Evolutionary conservation across 2,888 invertebrate genomes (phyloP).

Genomic region (Eupithecia exiguata): DNA sequence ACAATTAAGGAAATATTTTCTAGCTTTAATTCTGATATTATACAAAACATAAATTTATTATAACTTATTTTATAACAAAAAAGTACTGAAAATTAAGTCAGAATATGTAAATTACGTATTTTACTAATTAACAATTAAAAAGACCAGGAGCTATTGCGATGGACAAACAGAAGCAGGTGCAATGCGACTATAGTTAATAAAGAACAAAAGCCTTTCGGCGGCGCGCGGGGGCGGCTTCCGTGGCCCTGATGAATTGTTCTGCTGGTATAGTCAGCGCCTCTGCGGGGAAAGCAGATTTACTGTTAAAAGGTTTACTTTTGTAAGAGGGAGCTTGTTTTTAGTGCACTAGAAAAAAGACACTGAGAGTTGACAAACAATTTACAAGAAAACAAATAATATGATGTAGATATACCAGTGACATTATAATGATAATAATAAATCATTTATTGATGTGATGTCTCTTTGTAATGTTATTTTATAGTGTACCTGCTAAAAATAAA

Average conservation of each 20-base stretch:
- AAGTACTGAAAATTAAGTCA: too few species aligned
- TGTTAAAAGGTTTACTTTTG: background rate
- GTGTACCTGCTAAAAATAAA: too few species aligned
- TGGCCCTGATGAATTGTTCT: constrained; percentile 43
- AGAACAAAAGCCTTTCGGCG: constrained; percentile 40
- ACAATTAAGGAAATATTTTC: too few species aligned
- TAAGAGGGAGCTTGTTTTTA: background rate
- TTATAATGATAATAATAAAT: too few species aligned
- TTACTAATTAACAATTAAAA: too few species aligned
- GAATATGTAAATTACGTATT: too few species aligned
- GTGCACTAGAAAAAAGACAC: background rate
- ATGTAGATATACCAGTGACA: too few species aligned
- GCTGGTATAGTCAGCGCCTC: constrained; percentile 24
- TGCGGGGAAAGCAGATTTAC: constrained; percentile 13
- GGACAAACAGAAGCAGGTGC: constrained; percentile 41
- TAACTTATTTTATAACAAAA: background rate
- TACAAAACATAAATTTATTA: too few species aligned
- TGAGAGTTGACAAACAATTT: background rate
- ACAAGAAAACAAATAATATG: background rate
- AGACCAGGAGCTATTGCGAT: constrained; percentile 30
- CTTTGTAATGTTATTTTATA: too few species aligned
- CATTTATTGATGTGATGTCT: too few species aligned
- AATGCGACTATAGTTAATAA: constrained; percentile 39
- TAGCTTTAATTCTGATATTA: too few species aligned
- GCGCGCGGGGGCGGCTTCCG: constrained; percentile 36